phyloP scores from a whole-genome alignment of 2,888 invertebrate genomes.

The Rhogogaster chlorosoma region DNA sequence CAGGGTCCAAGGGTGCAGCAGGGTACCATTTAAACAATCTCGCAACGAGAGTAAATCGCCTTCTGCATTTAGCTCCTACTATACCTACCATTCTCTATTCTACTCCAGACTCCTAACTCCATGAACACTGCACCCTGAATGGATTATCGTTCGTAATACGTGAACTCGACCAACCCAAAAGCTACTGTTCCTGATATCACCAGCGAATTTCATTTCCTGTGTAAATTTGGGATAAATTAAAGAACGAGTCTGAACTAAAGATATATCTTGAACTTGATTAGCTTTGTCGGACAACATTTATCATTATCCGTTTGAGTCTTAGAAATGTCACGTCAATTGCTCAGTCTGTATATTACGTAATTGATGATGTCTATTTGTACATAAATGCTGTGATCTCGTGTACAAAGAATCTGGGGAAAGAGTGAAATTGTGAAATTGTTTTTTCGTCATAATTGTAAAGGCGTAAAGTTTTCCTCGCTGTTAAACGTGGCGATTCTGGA shows the following conservation, averaged over 20 bases:
- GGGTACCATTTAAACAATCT: constrained; percentile 18
- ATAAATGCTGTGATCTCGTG: not conserved
- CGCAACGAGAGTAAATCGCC: constrained; percentile 24
- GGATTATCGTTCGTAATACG: not conserved
- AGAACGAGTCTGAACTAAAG: not conserved
- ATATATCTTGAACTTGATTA: not conserved
- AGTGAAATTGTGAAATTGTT: not conserved
- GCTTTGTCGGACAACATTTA: not conserved
- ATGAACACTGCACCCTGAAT: not conserved
- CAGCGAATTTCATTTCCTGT: not conserved
- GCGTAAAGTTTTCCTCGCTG: not conserved
- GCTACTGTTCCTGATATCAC: not conserved
- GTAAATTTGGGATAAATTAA: not conserved
- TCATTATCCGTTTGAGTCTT: not conserved
- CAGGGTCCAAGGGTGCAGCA: not conserved
- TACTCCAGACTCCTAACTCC: not conserved
- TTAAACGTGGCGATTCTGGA: constrained; percentile 15
- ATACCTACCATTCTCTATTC: not conserved
- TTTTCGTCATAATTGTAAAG: not conserved
- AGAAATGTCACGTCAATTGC: not conserved
- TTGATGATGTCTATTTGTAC: not conserved
- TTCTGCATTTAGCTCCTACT: constrained; percentile 1
- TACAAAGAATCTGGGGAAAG: not conserved
- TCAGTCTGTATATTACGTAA: not conserved
- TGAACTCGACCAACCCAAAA: constrained; percentile 14